These are phyloP conservation scores for Gandaritis pyraliata DNA, from an alignment of 2,888 invertebrate species.

Conservation along the genomic window DNA sequence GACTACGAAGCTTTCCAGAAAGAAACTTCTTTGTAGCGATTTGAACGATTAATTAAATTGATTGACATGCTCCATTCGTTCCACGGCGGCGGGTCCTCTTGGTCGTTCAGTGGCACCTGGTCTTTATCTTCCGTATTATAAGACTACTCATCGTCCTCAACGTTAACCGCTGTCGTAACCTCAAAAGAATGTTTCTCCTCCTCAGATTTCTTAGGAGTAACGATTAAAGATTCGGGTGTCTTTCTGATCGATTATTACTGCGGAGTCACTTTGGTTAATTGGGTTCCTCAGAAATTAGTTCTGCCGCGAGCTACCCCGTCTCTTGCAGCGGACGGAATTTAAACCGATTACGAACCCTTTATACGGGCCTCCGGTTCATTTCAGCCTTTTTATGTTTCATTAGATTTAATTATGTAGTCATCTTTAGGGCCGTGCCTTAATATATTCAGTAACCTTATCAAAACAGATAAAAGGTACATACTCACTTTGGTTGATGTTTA, in stretches of 20 bases:
- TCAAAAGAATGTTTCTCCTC: not conserved
- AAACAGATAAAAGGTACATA: conserved; percentile 38
- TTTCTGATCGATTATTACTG: conserved; percentile 72
- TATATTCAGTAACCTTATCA: conserved; percentile 44
- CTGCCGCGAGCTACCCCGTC: conserved; percentile 49
- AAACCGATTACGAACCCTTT: conserved; percentile 59
- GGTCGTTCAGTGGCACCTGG: conserved; percentile 69
- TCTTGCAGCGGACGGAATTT: conserved; percentile 54
- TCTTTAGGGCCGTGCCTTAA: conserved; percentile 43
- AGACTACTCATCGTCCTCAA: not conserved
- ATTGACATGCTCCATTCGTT: conserved; percentile 77
- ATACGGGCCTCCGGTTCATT: conserved; percentile 48
- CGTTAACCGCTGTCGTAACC: not conserved
- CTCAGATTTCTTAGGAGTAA: not conserved
- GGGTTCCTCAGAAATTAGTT: conserved; percentile 69
- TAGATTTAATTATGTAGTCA: conserved; percentile 49
- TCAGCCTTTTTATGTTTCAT: conserved; percentile 45
- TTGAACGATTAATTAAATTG: conserved; percentile 78
- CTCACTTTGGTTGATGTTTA: conserved; percentile 50
- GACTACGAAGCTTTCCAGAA: conserved; percentile 20
- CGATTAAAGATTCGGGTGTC: conserved; percentile 36
- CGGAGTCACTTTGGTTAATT: conserved; percentile 80
- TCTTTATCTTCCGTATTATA: conserved; percentile 41
- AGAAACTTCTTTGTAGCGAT: conserved; percentile 59
- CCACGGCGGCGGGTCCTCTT: conserved; percentile 71